These are phyloP conservation scores for Pterophyllum scalare DNA, from an alignment of 2,113 vertebrate genomes.

Conservation along the genomic window DNA sequence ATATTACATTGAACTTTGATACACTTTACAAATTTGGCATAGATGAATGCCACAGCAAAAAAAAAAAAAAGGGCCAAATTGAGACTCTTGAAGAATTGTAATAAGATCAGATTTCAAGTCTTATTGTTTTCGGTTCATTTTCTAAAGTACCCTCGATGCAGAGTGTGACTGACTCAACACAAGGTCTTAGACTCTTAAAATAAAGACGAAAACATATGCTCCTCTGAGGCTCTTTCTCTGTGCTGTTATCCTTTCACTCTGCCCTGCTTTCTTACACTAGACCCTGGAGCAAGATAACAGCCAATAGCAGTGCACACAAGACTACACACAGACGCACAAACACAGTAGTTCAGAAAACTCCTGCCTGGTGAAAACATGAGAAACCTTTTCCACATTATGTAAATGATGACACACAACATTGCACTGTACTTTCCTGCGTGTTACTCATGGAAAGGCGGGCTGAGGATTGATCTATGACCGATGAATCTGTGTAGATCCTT, in stretches of 20 bases:
- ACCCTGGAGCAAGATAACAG: slow-evolving; percentile 37
- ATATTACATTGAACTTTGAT: slow-evolving; percentile 43
- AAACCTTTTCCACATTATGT: slow-evolving; percentile 23
- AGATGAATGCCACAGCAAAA: slow-evolving; percentile 30
- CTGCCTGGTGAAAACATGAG: slow-evolving; percentile 23
- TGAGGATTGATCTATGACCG: neutral
- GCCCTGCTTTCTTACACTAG: slow-evolving; percentile 31
- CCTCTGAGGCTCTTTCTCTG: slow-evolving; percentile 30
- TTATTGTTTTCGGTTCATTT: slow-evolving; percentile 35
- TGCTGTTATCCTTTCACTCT: slow-evolving; percentile 36
- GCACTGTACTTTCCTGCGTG: slow-evolving; percentile 11
- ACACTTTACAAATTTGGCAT: neutral
- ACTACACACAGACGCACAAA: slow-evolving; percentile 18
- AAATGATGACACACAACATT: slow-evolving; percentile 32
- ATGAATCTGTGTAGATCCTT: neutral
- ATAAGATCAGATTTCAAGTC: slow-evolving; percentile 17
- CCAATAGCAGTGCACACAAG: slow-evolving; percentile 32
- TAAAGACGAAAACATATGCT: slow-evolving; percentile 46
- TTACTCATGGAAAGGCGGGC: slow-evolving; percentile 2
- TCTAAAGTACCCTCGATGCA: slow-evolving; percentile 25
- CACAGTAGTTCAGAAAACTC: slow-evolving; percentile 36
- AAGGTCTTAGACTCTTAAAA: slow-evolving; percentile 20
- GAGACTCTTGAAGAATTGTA: neutral
- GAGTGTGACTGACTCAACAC: slow-evolving; percentile 44
- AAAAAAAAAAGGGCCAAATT: neutral